Evolutionary conservation across 2,888 invertebrate genomes (phyloP).

Genomic region (Smittia aterrima): DNA sequence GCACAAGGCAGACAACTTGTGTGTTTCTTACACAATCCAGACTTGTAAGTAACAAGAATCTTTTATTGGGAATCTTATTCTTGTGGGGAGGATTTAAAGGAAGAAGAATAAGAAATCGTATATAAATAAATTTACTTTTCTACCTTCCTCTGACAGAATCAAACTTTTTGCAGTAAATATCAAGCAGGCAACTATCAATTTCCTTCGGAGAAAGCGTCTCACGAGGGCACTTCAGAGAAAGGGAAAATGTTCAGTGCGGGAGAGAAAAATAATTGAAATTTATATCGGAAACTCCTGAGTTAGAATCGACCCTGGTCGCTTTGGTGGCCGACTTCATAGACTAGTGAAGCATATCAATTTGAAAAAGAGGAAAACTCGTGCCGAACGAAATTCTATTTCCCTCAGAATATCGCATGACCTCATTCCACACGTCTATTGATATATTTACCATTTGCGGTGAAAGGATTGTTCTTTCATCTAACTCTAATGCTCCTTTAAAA

Average conservation of each 20-base stretch:
- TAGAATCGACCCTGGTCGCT: background rate
- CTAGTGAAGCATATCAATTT: slow-evolving; percentile 8
- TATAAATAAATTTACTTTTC: slow-evolving; percentile 22
- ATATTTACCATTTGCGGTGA: slow-evolving; percentile 4
- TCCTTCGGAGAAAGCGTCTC: slow-evolving; percentile 15
- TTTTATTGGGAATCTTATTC: slow-evolving; percentile 20
- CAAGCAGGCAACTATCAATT: slow-evolving; percentile 26
- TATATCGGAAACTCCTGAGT: background rate
- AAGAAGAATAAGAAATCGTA: slow-evolving; percentile 16
- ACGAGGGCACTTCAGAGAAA: slow-evolving; percentile 12
- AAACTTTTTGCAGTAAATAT: background rate
- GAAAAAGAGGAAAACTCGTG: background rate
- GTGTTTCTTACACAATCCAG: slow-evolving; percentile 1
- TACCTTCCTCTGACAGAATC: slow-evolving; percentile 8
- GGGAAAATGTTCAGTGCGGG: background rate
- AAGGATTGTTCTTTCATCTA: background rate
- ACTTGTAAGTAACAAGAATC: slow-evolving; percentile 17
- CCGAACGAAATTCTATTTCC: background rate
- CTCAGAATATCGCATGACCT: background rate
- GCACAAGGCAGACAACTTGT: background rate
- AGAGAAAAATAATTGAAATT: slow-evolving; percentile 29
- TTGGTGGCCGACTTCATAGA: background rate
- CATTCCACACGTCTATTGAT: background rate
- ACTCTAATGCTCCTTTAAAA: background rate
- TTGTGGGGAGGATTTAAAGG: slow-evolving; percentile 7